Conservation (phyloP, 2,888 invertebrate genomes). For the Perizoma affinitatum region DNA sequence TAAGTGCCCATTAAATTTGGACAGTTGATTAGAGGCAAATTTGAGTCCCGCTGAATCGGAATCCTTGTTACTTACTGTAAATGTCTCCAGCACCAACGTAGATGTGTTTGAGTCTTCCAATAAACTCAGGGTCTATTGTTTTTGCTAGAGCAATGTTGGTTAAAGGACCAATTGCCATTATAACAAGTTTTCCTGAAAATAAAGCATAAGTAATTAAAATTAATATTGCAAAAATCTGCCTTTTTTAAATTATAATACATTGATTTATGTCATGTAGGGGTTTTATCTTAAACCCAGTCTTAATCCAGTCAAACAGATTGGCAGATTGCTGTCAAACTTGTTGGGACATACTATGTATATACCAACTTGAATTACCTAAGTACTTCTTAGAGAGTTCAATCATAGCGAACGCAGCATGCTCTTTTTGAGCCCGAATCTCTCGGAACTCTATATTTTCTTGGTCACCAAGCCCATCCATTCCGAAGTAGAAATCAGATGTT, state of each 20-base stretch:
- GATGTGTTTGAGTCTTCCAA: constrained; percentile 85
- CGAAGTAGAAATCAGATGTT: constrained; percentile 71
- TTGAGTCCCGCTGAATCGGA: too few species aligned
- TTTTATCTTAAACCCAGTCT: too few species aligned
- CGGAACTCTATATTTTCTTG: constrained; percentile 49
- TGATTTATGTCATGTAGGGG: too few species aligned
- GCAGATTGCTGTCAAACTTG: too few species aligned
- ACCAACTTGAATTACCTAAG: constrained; percentile 54
- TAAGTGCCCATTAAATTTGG: too few species aligned
- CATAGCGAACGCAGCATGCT: constrained; percentile 84
- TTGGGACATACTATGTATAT: too few species aligned
- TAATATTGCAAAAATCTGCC: too few species aligned
- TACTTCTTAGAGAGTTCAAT: constrained; percentile 80
- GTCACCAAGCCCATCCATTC: constrained; percentile 88
- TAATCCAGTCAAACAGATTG: too few species aligned
- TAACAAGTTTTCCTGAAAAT: constrained; percentile 80
- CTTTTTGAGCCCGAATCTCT: constrained; percentile 58
- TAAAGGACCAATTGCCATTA: constrained; percentile 88
- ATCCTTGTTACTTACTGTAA: constrained; percentile 77
- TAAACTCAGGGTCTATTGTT: constrained; percentile 86
- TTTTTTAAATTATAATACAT: too few species aligned
- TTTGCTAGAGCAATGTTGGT: constrained; percentile 91
- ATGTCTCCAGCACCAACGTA: constrained; percentile 91
- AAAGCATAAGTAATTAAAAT: not conserved
- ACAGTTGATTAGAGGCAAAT: too few species aligned